Conservation (phyloP, 2,888 invertebrate species). For the Polyploca ridens region DNA sequence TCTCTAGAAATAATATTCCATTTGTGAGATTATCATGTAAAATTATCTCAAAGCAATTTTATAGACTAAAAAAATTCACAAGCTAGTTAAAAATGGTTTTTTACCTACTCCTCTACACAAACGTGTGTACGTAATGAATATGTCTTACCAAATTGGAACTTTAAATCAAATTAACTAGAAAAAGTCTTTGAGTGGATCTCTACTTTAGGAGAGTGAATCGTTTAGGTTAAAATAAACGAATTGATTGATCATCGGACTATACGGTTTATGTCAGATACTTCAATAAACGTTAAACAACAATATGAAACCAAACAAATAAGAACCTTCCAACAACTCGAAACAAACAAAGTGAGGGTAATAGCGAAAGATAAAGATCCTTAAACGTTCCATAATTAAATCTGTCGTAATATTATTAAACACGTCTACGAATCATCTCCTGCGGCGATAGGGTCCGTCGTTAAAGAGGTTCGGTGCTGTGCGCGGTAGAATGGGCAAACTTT, state of each 20-base stretch:
- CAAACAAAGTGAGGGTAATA: conserved; percentile 68
- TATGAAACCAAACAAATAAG: conserved; percentile 29
- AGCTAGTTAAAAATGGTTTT: too few relatives aligned
- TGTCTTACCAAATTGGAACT: too few relatives aligned
- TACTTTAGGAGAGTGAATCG: too few relatives aligned
- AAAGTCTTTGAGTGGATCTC: conserved; percentile 13
- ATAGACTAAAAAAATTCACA: too few relatives aligned
- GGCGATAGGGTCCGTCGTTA: conserved; percentile 82
- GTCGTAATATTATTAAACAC: conserved; percentile 84
- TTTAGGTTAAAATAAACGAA: too few relatives aligned
- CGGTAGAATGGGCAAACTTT: conserved; percentile 82
- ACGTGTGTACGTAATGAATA: too few relatives aligned
- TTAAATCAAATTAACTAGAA: not conserved
- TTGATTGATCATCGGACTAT: not conserved
- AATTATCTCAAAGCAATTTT: too few relatives aligned
- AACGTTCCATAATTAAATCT: conserved; percentile 83
- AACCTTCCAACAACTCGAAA: conserved; percentile 50
- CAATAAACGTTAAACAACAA: conserved; percentile 25
- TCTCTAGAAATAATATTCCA: conserved; percentile 31
- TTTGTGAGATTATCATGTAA: conserved; percentile 20
- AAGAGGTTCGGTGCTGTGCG: conserved; percentile 78
- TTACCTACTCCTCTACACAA: too few relatives aligned
- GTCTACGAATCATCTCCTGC: conserved; percentile 83
- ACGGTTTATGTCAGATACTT: not conserved
- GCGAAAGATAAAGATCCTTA: conserved; percentile 72